Percentiles rank a stretch among this genome's conserved stretches.
These are phyloP conservation scores for Cliona cf. orientalis DNA, from an alignment of 37 sponge, comb jelly and placozoan genomes.

Conservation along the genomic window DNA sequence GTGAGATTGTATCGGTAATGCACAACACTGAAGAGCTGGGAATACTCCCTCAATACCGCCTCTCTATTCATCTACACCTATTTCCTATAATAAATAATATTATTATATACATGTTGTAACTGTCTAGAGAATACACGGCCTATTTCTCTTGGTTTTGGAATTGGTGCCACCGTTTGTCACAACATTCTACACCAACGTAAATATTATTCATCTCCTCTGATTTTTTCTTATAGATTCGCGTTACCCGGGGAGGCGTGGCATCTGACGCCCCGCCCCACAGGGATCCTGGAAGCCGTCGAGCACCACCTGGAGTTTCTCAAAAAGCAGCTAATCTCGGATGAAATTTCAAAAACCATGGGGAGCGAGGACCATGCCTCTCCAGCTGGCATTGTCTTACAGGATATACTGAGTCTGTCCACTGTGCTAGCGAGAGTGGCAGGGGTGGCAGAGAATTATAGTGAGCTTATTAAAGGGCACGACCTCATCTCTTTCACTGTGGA, in stretches of 20 bases:
- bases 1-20: too few relatives aligned
- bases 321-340: background rate
- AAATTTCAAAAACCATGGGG: background rate
- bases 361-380: background rate
- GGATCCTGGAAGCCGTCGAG: slow-evolving; percentile 15
- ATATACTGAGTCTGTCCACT: background rate
- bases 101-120: background rate
- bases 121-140: background rate
- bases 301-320: background rate
- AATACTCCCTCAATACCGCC: too few relatives aligned
- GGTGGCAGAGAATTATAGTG: slow-evolving; percentile 11
- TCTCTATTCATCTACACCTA: background rate
- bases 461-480: background rate
- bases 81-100: slow-evolving; percentile 2
- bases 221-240: slow-evolving; percentile 23
- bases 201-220: background rate
- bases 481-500: background rate
- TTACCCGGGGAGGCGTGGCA: slow-evolving; percentile 36
- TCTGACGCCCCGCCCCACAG: slow-evolving; percentile 10
- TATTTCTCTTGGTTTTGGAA: background rate
- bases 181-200: background rate
- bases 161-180: background rate
- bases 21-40: too few relatives aligned
- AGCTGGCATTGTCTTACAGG: background rate
- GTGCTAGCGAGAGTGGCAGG: slow-evolving; percentile 29